Evolutionary conservation across 1,140 invertebrate species (phyloP), one percentile per base, ranked within the genome.

Genomic region (Orius insidiosus): DNA sequence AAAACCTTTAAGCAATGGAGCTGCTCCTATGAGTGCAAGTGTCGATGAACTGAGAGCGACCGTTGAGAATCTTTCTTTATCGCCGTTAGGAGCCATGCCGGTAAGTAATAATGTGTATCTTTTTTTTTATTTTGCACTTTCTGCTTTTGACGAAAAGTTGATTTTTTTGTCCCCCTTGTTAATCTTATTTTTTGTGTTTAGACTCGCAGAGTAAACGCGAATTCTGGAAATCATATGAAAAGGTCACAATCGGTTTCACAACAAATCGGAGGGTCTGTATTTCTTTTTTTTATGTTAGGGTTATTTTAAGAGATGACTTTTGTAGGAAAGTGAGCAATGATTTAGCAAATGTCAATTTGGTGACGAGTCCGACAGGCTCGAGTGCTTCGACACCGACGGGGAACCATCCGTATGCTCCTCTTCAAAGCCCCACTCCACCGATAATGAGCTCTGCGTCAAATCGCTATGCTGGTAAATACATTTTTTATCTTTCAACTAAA

Each of bases 1-100:
- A 49, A 94, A 94, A 65, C 92, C 92, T 3, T 67, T 94, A 4
- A 88, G 75, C 59, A 90, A 88, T 66, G 85, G 84, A 33, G 70
- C 75, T 43, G 80, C 75, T 52, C 85, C 80, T 15, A 84, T 89
- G 66, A 89, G 86, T 54, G 87, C 87, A 9, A 93, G 85, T 61
- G 85, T 94, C 5, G 90, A 95, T 66, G 89, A 94, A 63, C 67
- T 96, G 1, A 69, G 86, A 56, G 86, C 85, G 10, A 93, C 89
- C 11, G 83, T 94, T 38, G 88, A 87, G 63, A 88, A 84, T 64
- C 71, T 96, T 47, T 85, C 88, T 30, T 58, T 95, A 16, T 88
- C 86, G 41, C 85, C 88, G 55, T 69, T 78, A 44, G 75, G 74
- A 49, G 67, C 65, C 9, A 57, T 63, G 24, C 60, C 65, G 48